Evolutionary conservation across 2,113 vertebrate genomes (phyloP).

Genomic region (Nothocercus nigrocapillus): DNA sequence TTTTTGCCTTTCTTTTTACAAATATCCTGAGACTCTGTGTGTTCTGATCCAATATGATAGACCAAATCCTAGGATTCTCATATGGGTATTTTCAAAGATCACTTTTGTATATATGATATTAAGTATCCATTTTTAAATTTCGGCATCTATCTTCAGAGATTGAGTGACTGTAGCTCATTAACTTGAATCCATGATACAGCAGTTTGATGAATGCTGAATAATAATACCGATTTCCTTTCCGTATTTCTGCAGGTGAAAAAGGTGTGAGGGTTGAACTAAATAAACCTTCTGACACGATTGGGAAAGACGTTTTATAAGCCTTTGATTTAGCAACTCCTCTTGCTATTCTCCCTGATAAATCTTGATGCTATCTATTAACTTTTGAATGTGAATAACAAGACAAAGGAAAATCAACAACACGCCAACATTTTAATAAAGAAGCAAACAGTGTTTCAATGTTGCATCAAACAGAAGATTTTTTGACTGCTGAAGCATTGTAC

Average conservation of each 20-base stretch:
- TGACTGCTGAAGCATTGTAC: slow-evolving; percentile 74
- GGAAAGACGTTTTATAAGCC: slow-evolving; percentile 78
- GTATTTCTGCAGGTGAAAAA: slow-evolving; percentile 86
- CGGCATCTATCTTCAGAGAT: background rate
- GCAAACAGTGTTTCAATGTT: slow-evolving; percentile 64
- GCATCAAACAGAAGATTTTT: slow-evolving; percentile 71
- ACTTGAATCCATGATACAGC: background rate
- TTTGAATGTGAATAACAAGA: slow-evolving; percentile 74
- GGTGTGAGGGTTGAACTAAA: slow-evolving; percentile 93
- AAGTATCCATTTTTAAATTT: background rate
- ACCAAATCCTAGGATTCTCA: background rate
- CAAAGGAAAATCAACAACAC: slow-evolving; percentile 71
- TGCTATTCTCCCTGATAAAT: slow-evolving; percentile 55
- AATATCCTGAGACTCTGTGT: background rate
- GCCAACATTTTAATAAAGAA: slow-evolving; percentile 67
- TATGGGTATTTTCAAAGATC: background rate
- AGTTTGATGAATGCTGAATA: background rate
- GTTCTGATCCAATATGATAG: background rate
- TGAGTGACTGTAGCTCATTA: accelerated
- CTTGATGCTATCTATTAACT: slow-evolving; percentile 72
- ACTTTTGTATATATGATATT: background rate
- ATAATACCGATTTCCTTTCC: background rate
- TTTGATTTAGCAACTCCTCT: slow-evolving; percentile 67
- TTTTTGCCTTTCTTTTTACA: background rate
- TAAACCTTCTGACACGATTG: slow-evolving; percentile 89